Percentiles rank a stretch among this genome's conserved stretches.
Evolutionary conservation across 1,140 invertebrate genomes (phyloP).

Genomic region (Ooceraea biroi): DNA sequence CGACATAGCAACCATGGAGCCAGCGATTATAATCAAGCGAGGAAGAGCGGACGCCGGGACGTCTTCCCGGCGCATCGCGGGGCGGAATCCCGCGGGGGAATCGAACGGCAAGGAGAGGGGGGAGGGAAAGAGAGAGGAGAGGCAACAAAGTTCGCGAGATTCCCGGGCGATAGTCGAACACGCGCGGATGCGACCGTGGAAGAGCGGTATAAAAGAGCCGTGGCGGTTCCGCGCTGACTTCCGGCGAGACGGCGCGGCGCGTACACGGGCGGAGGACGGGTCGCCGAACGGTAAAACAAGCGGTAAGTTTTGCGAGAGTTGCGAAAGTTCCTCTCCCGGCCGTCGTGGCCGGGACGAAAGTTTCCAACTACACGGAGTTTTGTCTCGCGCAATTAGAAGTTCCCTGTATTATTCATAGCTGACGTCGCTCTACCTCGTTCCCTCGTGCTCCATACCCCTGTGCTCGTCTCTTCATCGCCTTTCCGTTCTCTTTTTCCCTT

Average conservation of each 20-base stretch:
- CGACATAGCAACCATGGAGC: neutral
- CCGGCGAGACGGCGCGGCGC: conserved; percentile 64
- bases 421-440: conserved; percentile 65
- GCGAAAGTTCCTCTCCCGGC: conserved; percentile 74
- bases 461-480: conserved; percentile 18
- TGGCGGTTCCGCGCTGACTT: conserved; percentile 63
- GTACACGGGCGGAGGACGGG: conserved; percentile 31
- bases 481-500: conserved; percentile 14
- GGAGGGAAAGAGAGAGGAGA: neutral
- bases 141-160: conserved; percentile 51
- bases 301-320: conserved; percentile 78
- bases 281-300: conserved; percentile 74
- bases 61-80: conserved; percentile 3
- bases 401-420: conserved; percentile 85
- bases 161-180: conserved; percentile 28
- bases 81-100: conserved; percentile 8
- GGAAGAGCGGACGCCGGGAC: neutral
- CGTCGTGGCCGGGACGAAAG: conserved; percentile 73
- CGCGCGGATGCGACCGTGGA: conserved; percentile 19
- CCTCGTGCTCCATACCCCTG: conserved; percentile 2
- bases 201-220: conserved; percentile 40
- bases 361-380: conserved; percentile 81
- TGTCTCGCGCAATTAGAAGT: conserved; percentile 85
- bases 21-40: neutral
- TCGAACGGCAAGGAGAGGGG: too few relatives aligned